Base-by-base conservation (phyloP, 2,797 vertebrate genomes). In the Liparis tanakae region DNA sequence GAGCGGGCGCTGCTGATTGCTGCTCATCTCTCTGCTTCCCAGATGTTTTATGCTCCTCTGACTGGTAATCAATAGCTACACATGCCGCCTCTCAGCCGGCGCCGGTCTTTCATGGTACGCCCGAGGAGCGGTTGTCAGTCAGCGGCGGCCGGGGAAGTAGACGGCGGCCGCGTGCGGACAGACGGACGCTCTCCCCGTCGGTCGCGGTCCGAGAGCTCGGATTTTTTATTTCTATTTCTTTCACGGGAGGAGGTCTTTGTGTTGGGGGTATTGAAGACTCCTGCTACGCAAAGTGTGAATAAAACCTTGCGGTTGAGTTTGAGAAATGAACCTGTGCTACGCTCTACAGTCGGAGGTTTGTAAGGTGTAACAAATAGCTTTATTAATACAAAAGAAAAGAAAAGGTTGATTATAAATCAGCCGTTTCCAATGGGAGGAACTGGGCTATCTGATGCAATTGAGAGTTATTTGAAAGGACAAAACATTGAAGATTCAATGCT, bases 51-150 rank as follows among this genome's bases (percentile, higher is more conserved):
- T 83, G 85, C 85, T 92, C 84, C 72, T 89, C 91, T 93, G 92
- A 94, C 93, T 88, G 85, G 81, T 93, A 94, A 95, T 95, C 94
- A 94, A 95, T 95, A 95, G 83, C 87, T 87, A 89, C 87, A 92
- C 87, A 93, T 90, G 91, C 90, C 90, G 86, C 85, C 86, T 85
- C 81, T 83, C 84, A 74, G 85, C 82, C 67, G 75, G 84, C 74
- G 14, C 71, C 72, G 85, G 76, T 76, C 89, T 90, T 90, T 85
- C 58, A 86, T 75, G 70, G 72, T 67, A 74, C 18, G 90, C 88
- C 89, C 71, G 77, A 89, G 86, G 85, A 92, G 84, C 61, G 74
- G 84, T 84, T 87, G 87, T 89, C 89, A 91, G 87, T 88, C 88
- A 89, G 67, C 86, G 89, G 87, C 81, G 72, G 79, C 68, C 84